phyloP scores from a whole-genome alignment of 2,888 invertebrate species.

The Sarcophaga rosellei region DNA sequence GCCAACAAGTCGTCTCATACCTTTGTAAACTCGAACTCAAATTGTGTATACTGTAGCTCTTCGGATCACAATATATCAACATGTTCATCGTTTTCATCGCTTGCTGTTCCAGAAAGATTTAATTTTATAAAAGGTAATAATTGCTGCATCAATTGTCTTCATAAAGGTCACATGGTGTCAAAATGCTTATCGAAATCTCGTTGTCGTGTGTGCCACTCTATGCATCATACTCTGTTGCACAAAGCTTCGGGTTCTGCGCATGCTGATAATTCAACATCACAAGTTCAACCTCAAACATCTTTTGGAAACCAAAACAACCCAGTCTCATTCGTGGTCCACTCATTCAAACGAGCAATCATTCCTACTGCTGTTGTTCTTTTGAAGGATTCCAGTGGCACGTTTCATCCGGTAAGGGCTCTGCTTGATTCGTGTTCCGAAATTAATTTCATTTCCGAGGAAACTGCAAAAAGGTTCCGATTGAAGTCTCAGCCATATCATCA shows the following conservation, averaged over 20 bases:
- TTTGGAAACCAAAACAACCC: background rate
- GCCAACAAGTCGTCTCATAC: background rate
- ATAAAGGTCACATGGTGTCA: constrained; percentile 13
- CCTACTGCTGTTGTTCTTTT: constrained; percentile 22
- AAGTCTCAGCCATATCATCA: constrained; percentile 25
- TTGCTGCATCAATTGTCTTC: constrained; percentile 42
- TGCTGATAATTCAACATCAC: background rate
- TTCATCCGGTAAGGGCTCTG: constrained; percentile 46
- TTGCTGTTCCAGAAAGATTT: constrained; percentile 29
- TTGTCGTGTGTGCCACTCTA: constrained; percentile 23
- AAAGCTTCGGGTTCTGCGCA: background rate
- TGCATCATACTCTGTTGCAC: constrained; percentile 4
- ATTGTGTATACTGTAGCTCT: background rate
- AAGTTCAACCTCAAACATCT: background rate
- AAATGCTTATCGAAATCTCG: constrained; percentile 31
- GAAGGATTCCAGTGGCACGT: constrained; percentile 2
- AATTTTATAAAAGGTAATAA: constrained; percentile 30
- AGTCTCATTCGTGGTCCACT: background rate
- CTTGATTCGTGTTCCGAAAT: constrained; percentile 47
- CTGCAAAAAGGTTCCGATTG: constrained; percentile 53
- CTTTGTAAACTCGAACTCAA: constrained; percentile 9
- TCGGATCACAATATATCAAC: constrained; percentile 14
- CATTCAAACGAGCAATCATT: background rate
- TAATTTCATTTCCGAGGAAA: constrained; percentile 54
- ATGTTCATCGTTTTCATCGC: constrained; percentile 32